Base-by-base conservation (phyloP, 2,888 invertebrate species). In the Epistrophella euchroma region DNA sequence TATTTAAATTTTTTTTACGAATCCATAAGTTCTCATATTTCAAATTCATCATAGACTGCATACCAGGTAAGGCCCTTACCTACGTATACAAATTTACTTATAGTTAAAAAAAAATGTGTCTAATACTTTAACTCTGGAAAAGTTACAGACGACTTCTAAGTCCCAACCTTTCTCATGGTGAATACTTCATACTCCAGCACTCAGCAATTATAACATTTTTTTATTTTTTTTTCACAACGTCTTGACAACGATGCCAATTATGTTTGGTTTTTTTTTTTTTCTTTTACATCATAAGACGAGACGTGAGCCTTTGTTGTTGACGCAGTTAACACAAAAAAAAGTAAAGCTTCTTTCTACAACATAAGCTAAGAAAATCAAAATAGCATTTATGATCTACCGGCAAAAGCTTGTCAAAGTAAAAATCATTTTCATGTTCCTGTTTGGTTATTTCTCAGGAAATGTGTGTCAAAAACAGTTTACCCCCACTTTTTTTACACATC, bases 371-470 rank as follows among this genome's bases (percentile, higher is more conserved):
- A 82, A 82, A 82, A 82, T 82, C 82, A 82, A 58, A 72, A 37
- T 56, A 60, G 19, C 72, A 80, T 76, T 83, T 70, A 70, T 56
- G 73, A 68, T 77, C 17, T 47, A 70, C 68, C 73, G 71, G 50
- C 58, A 50, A 60, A 64, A 77, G 47, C 72, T 80, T 85, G 80
- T 70, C 74, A 68, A 76, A 77, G 76, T 77, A 85, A 85, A 85
- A 85, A 85, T 80, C 72, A 85, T 85, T 85, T 80, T 62, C 85
- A 85, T 85, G 85, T 85, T 85, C 60, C 32, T 76, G 76, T 73
- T 60, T 68, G 72, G 76, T 80, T 76, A 80, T 80, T 80, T 70
- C 60, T n/a, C 13, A 40, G 52, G 37, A 60, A 79, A 76, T 80
- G 80, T 76, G 45, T 73, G 72, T 60, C 75, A 79, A 28, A 58